Percentiles rank a stretch among this genome's conserved stretches.
Conservation (phyloP, 1,140 invertebrate genomes). For the Cyclina sinensis region DNA sequence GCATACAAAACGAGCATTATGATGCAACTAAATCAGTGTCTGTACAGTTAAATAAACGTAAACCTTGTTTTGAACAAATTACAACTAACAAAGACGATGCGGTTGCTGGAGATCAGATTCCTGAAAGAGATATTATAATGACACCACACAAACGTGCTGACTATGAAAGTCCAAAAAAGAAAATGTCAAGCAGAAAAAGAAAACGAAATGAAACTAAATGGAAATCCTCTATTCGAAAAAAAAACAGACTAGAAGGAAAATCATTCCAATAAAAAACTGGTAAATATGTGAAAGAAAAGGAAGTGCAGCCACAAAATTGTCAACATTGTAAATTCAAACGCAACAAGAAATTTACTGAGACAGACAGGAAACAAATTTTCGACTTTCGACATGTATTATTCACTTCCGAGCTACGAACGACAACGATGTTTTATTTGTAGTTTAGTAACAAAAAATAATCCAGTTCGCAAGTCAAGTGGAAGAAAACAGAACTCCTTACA, state of each 20-base stretch:
- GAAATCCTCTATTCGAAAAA: constrained; percentile 38
- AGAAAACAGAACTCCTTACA: neutral
- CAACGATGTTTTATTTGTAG: constrained; percentile 38
- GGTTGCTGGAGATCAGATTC: too few relatives aligned
- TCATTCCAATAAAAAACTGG: neutral
- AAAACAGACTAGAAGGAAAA: neutral
- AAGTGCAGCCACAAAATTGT: neutral
- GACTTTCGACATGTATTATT: constrained; percentile 21
- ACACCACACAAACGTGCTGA: constrained; percentile 34
- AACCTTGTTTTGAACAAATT: too few relatives aligned
- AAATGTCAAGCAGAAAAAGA: constrained; percentile 12
- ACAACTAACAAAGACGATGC: too few relatives aligned
- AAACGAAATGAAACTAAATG: constrained; percentile 13
- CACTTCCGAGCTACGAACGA: constrained; percentile 7
- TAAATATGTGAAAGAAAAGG: neutral
- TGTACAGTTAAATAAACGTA: too few relatives aligned
- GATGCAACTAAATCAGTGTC: neutral
- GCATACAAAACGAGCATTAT: constrained; percentile 15
- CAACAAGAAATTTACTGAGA: neutral
- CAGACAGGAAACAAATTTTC: constrained; percentile 24
- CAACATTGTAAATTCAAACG: constrained; percentile 15
- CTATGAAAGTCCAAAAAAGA: constrained; percentile 40
- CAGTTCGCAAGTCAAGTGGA: neutral
- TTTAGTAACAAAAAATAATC: neutral
- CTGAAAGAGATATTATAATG: neutral